A percentile compares a stretch with the other conserved stretches of the same genome.
Evolutionary conservation across 2,797 vertebrate species (phyloP).

Genomic region (Meda fulgida): DNA sequence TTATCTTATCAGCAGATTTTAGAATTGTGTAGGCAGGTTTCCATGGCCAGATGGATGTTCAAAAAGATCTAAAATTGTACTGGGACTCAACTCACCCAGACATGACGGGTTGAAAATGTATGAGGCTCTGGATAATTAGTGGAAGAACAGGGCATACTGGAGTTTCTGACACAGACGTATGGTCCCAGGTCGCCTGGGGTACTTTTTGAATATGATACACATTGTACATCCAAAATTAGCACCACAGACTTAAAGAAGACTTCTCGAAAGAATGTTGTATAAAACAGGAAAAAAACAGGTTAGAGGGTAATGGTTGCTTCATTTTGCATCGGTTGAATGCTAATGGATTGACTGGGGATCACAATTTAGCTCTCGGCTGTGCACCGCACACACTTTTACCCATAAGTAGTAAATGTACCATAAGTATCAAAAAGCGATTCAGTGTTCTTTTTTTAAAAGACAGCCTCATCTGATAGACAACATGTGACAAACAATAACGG

Average conservation of each 20-base stretch:
- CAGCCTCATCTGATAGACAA: too few relatives aligned
- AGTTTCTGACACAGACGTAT: slow-evolving; percentile 38
- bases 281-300: slow-evolving; percentile 17
- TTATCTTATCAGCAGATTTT: slow-evolving; percentile 30
- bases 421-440: background rate
- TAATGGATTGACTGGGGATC: slow-evolving; percentile 17
- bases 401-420: slow-evolving; percentile 10
- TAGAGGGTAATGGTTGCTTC: slow-evolving; percentile 10
- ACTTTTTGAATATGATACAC: slow-evolving; percentile 35
- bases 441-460: background rate
- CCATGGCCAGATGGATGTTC: slow-evolving; percentile 41
- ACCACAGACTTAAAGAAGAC: background rate
- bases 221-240: slow-evolving; percentile 19
- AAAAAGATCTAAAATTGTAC: slow-evolving; percentile 46
- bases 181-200: slow-evolving; percentile 18
- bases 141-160: slow-evolving; percentile 26
- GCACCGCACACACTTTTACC: background rate
- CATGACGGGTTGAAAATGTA: slow-evolving; percentile 43
- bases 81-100: slow-evolving; percentile 45
- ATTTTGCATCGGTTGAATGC: background rate
- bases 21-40: slow-evolving; percentile 18
- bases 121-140: slow-evolving; percentile 44
- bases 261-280: background rate
- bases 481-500: background rate
- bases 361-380: background rate